Percentiles rank a stretch among this genome's conserved stretches.
Conservation (phyloP, 2,888 invertebrate species). For the Idaea biselata region DNA sequence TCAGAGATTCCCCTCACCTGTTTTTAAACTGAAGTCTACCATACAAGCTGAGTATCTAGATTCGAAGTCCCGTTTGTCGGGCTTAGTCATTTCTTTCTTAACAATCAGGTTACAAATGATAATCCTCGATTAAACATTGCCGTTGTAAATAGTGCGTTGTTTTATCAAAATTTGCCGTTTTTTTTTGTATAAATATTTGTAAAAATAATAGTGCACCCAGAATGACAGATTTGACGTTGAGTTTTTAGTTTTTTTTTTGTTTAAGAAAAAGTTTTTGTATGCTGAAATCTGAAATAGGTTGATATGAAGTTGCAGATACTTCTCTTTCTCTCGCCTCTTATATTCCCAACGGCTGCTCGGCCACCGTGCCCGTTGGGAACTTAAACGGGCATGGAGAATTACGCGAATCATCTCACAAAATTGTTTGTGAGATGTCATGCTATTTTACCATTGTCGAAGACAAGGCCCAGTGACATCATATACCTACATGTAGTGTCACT, state of each 20-base stretch:
- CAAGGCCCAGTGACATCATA: too few species aligned
- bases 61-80: slow-evolving; percentile 63
- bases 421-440: too few species aligned
- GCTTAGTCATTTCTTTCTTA: slow-evolving; percentile 52
- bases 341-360: too few species aligned
- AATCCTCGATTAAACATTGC: slow-evolving; percentile 31
- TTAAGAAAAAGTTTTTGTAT: neutral
- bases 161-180: slow-evolving; percentile 10
- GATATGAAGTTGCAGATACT: neutral
- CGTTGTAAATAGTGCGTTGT: slow-evolving; percentile 25
- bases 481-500: too few species aligned
- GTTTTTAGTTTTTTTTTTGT: neutral
- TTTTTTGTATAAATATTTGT: slow-evolving; percentile 18
- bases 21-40: slow-evolving; percentile 68
- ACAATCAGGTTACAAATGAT: slow-evolving; percentile 36
- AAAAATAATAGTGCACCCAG: slow-evolving; percentile 11
- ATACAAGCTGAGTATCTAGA: slow-evolving; percentile 68
- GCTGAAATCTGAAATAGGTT: neutral
- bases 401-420: too few species aligned
- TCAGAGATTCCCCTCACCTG: too few species aligned
- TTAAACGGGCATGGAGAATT: too few species aligned
- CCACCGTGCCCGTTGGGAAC: too few species aligned
- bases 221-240: neutral
- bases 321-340: too few species aligned
- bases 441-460: too few species aligned